A percentile compares a stretch with the other conserved stretches of the same genome.
phyloP scores from a whole-genome alignment of 2,113 vertebrate genomes.

The Sula dactylatra region DNA sequence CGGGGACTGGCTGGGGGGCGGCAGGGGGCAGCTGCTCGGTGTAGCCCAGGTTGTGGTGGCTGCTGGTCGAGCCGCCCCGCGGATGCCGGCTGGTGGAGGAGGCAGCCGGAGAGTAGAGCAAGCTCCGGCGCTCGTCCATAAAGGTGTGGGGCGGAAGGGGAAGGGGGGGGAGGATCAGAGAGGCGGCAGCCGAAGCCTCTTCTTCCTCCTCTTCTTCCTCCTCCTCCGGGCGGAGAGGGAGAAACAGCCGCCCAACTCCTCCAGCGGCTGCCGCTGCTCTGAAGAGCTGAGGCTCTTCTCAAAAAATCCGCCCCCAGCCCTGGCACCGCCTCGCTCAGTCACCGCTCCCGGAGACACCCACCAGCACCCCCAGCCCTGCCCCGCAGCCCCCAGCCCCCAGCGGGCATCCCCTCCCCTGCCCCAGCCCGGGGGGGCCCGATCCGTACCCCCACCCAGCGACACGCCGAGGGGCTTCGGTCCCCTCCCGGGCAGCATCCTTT shows the following conservation, averaged over 20 bases:
- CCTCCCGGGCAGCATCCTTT: background rate
- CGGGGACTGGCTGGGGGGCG: background rate
- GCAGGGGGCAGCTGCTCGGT: conserved; percentile 69
- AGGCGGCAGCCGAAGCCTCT: conserved; percentile 69
- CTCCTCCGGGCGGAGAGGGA: conserved; percentile 73
- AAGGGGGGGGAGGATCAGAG: conserved; percentile 66
- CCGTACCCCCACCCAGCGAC: background rate
- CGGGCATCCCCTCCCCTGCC: background rate
- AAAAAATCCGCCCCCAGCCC: conserved; percentile 57
- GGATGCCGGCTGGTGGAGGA: conserved; percentile 78
- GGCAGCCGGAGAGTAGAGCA: conserved; percentile 86
- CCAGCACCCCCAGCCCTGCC: background rate
- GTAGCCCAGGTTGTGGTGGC: conserved; percentile 85
- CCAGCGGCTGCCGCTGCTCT: conserved; percentile 51
- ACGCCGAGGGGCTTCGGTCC: background rate
- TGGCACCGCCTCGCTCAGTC: conserved; percentile 47
- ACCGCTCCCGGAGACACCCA: conserved; percentile 58
- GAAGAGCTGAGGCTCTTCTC: conserved; percentile 12
- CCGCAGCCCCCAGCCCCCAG: background rate
- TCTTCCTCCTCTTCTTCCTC: conserved; percentile 29
- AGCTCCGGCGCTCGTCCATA: conserved; percentile 93
- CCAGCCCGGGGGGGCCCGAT: background rate
- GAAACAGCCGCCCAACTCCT: conserved; percentile 67
- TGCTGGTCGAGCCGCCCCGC: conserved; percentile 74
- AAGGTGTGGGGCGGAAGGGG: conserved; percentile 75